These are phyloP conservation scores for Aplysina aerophoba DNA, from an alignment of 37 sponge, comb jelly and placozoan species.

Conservation along the genomic window DNA sequence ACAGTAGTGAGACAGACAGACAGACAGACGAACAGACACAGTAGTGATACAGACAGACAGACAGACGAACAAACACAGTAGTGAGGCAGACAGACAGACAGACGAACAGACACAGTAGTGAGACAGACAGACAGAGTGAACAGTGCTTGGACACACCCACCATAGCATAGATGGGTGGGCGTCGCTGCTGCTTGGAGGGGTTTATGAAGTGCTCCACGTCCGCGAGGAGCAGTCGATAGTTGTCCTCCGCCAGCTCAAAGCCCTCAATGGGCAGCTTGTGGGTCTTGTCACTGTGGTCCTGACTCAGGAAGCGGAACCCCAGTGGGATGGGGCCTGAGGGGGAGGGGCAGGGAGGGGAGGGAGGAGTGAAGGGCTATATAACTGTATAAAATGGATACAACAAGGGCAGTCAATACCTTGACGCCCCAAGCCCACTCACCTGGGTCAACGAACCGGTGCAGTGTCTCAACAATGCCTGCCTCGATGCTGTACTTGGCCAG, in stretches of 20 bases:
- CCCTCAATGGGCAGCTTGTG: slow-evolving; percentile 74
- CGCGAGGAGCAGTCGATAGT: slow-evolving; percentile 58
- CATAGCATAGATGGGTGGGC: slow-evolving; percentile 65
- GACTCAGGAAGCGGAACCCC: slow-evolving; percentile 68
- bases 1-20: not conserved
- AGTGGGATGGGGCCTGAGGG: slow-evolving; percentile 70
- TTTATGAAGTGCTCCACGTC: slow-evolving; percentile 65
- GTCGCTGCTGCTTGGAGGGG: slow-evolving; percentile 17
- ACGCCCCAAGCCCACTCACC: too few relatives aligned
- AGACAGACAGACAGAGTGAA: not conserved
- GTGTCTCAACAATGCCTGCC: slow-evolving; percentile 34
- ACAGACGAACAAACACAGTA: too few relatives aligned
- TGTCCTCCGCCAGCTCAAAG: slow-evolving; percentile 50
- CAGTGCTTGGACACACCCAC: slow-evolving; percentile 35
- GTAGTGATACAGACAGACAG: not conserved
- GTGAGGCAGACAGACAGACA: not conserved
- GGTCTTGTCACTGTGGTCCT: slow-evolving; percentile 62
- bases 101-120: not conserved
- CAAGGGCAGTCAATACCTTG: too few relatives aligned
- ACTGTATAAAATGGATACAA: too few relatives aligned
- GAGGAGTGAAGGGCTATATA: too few relatives aligned
- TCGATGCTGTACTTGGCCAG: slow-evolving; percentile 61
- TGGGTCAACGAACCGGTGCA: slow-evolving; percentile 78
- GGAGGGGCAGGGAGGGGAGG: not conserved
- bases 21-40: not conserved